phyloP scores from a whole-genome alignment of 2,888 invertebrate species.

The Eupithecia exiguata region DNA sequence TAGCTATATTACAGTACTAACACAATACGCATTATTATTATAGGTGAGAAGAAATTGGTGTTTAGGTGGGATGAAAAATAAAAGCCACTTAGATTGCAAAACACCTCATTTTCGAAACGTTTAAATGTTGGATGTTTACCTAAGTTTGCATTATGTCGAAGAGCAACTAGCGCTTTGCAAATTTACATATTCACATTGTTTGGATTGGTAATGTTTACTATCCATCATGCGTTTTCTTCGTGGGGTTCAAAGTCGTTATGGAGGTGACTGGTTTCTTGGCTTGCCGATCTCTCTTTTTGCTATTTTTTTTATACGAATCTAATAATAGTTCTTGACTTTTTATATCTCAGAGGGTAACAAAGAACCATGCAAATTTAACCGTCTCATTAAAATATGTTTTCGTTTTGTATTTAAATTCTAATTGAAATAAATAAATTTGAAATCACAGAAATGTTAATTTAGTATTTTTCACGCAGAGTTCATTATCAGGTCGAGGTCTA shows the following conservation, averaged over 20 bases:
- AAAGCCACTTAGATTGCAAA: neutral
- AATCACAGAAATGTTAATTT: neutral
- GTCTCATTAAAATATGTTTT: neutral
- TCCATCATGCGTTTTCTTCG: constrained; percentile 6
- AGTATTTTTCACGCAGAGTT: neutral
- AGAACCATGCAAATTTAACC: neutral
- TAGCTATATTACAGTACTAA: no score
- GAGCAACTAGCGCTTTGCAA: neutral
- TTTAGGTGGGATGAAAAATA: neutral
- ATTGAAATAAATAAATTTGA: neutral
- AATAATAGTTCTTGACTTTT: neutral
- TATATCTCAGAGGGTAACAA: neutral
- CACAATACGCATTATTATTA: no score
- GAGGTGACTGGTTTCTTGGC: constrained; percentile 2
- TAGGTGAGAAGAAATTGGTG: neutral
- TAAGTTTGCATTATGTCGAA: neutral
- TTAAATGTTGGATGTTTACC: neutral
- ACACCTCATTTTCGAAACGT: neutral
- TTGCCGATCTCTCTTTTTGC: neutral
- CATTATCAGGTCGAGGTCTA: neutral
- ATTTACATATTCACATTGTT: constrained; percentile 3
- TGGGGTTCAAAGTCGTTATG: constrained; percentile 21
- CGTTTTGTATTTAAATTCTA: neutral
- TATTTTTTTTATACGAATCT: neutral
- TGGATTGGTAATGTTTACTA: constrained; percentile 5